Evolutionary conservation across 2,113 vertebrate genomes (phyloP).

Genomic region (Grallaria varia): DNA sequence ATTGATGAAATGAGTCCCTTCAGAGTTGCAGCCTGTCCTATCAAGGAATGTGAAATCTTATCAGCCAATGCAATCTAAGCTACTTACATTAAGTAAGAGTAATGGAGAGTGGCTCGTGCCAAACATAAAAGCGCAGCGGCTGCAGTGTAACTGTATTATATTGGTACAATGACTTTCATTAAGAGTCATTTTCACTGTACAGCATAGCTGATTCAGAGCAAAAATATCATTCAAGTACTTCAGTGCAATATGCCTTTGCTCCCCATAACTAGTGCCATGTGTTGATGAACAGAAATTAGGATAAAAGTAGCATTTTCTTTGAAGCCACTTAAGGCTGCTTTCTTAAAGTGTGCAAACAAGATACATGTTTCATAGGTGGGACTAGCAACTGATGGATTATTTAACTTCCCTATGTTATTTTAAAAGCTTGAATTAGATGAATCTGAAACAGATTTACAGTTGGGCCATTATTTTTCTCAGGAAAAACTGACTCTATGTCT

Average conservation of each 20-base stretch:
- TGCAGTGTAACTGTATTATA: background rate
- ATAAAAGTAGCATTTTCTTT: background rate
- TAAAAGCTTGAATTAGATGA: background rate
- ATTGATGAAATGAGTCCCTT: background rate
- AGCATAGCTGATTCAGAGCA: background rate
- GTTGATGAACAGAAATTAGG: background rate
- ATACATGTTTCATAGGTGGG: background rate
- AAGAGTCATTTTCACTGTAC: background rate
- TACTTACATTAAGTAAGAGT: background rate
- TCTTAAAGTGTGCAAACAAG: background rate
- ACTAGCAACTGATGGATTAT: background rate
- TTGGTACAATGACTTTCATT: constrained; percentile 14
- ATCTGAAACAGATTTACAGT: background rate
- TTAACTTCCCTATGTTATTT: background rate
- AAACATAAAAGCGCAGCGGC: background rate
- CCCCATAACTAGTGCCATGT: accelerated
- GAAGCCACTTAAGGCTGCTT: background rate
- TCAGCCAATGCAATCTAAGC: background rate
- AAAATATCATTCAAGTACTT: background rate
- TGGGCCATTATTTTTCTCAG: background rate
- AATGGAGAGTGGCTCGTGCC: background rate
- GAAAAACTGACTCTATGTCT: background rate
- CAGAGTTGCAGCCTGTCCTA: background rate
- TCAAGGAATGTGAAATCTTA: background rate
- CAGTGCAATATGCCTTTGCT: background rate